Evolutionary conservation across 2,113 vertebrate species (phyloP), one percentile per base, ranked within the genome.

Genomic region (Chloropsis cyanopogon): DNA sequence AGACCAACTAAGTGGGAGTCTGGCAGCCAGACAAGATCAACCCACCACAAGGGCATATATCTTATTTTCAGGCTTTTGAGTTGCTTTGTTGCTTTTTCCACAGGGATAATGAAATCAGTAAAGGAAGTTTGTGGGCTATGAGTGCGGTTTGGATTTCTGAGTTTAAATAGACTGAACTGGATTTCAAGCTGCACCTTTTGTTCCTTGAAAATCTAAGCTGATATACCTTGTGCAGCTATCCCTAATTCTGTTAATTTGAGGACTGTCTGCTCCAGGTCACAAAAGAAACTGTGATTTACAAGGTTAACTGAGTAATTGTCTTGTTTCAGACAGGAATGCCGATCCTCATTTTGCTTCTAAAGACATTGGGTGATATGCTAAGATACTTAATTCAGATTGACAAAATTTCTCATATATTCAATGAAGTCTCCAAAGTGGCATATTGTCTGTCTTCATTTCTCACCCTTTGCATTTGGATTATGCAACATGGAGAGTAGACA

Each of bases 281-380:
- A 88, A 95, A 91, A 77, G 39, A 89, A 82, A 72, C 88, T 91
- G 69, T 80, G 79, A 95, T 96, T 83, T 96, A 90, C 56, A 93
- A 91, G 90, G 66, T 92, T 89, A 90, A 18, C 42, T 73, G 39
- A 66, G 44, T 90, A 94, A 83, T 90, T 54, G 72, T 41, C 61
- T 47, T 82, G 69, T 29, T 85, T 96, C 72, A 91, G 69, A 78
- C 44, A 91, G 53, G 31, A 81, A 83, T 18, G 65, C 31, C 44
- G 2, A 91, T 96, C 66, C 47, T 84, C 42, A 90, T 96, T 97
- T 95, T 95, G 71, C 57, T 83, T 92, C 49, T 89, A 75, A 93
- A 93, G 71, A 78, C 23, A 17, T 56, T 56, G 94, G 88, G 57
- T 41, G 49, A 64, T 94, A 49, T 60, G 47, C 33, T 50, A 76